These are phyloP conservation scores for Thalassaphorura encarpata DNA, from an alignment of 1,140 invertebrate species.

Conservation along the genomic window DNA sequence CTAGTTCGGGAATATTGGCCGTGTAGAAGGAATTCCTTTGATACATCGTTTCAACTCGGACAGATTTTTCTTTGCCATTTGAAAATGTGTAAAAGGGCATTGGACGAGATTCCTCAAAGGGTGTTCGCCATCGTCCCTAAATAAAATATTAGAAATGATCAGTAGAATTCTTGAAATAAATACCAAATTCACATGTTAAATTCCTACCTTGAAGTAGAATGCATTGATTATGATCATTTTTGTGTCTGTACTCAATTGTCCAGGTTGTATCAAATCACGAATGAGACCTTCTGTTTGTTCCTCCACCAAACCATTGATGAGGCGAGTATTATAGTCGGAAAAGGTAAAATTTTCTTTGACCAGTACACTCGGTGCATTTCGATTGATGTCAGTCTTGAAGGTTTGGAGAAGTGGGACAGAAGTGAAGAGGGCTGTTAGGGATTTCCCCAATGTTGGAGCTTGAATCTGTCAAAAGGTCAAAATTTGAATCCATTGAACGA, in stretches of 20 bases:
- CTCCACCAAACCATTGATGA: slow-evolving; percentile 1
- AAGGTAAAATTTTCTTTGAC: background rate
- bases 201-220: slow-evolving; percentile 3
- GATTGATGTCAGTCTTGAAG: background rate
- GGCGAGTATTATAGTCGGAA: background rate
- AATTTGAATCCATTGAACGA: background rate
- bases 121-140: background rate
- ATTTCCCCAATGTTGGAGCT: background rate
- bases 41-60: too few relatives aligned
- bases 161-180: background rate
- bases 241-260: background rate
- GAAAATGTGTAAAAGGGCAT: background rate
- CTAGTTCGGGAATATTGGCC: background rate
- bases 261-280: background rate
- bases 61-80: too few relatives aligned
- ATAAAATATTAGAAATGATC: background rate
- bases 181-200: background rate
- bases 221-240: background rate
- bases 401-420: background rate
- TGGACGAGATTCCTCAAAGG: background rate
- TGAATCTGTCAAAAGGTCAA: background rate
- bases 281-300: background rate
- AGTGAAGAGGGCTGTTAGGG: background rate
- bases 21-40: background rate
- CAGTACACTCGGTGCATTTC: background rate